Evolutionary conservation across 35 echinoderm and acorn worm species (phyloP).

Genomic region (Holothuria glaberrima): DNA sequence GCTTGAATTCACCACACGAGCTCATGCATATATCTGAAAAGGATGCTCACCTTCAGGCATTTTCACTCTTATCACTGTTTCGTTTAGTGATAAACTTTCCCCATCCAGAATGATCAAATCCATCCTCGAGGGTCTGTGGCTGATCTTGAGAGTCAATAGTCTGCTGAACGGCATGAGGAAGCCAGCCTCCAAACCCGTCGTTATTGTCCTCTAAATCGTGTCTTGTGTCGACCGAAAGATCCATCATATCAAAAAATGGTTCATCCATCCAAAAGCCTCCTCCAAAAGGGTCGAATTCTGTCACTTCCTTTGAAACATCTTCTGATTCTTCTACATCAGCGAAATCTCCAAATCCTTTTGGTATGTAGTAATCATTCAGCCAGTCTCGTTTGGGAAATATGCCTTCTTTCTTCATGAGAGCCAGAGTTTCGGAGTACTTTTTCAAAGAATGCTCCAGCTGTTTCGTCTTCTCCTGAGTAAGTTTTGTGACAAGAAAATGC

Average conservation of each 20-base stretch:
- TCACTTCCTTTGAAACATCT: not conserved
- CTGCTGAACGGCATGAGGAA: too few species aligned
- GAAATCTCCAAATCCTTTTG: not conserved
- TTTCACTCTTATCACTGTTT: too few species aligned
- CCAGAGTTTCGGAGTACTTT: not conserved
- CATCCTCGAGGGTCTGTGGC: too few species aligned
- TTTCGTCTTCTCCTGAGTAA: not conserved
- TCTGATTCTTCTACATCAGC: not conserved
- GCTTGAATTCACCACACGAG: too few species aligned
- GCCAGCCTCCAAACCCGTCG: not conserved
- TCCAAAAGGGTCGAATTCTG: not conserved
- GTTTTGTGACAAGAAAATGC: not conserved
- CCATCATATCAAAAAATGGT: not conserved
- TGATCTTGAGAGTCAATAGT: too few species aligned
- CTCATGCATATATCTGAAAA: too few species aligned
- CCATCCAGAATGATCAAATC: not conserved
- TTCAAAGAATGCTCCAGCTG: not conserved
- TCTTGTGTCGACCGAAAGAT: not conserved
- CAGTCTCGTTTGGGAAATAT: not conserved
- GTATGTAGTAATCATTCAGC: not conserved
- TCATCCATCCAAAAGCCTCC: conserved; percentile 17
- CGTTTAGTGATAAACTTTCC: conserved; percentile 8
- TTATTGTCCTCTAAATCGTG: not conserved
- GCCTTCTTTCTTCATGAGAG: not conserved
- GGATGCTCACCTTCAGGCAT: too few species aligned